phyloP scores from a whole-genome alignment of 1,140 invertebrate species.

The Cryptotermes secundus region DNA sequence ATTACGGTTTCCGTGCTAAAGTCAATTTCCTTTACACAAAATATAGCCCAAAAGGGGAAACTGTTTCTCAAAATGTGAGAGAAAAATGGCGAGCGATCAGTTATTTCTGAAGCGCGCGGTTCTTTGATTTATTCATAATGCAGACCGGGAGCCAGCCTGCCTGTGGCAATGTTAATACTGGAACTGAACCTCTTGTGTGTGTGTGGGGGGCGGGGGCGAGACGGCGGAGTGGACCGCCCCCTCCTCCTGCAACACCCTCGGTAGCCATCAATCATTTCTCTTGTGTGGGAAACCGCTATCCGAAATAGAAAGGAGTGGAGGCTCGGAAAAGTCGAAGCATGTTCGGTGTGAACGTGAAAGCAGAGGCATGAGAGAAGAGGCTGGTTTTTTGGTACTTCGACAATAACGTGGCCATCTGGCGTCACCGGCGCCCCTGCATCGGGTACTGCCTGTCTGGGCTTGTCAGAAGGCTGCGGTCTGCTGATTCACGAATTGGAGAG shows the following conservation, averaged over 20 bases:
- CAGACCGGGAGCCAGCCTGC: background rate
- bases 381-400: background rate
- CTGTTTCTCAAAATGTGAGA: background rate
- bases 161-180: constrained; percentile 1
- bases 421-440: background rate
- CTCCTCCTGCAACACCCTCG: background rate
- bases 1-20: too few species aligned
- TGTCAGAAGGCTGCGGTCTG: too few species aligned
- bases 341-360: background rate
- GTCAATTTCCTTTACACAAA: background rate
- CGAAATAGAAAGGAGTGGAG: background rate
- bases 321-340: too few species aligned
- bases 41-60: background rate
- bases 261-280: background rate
- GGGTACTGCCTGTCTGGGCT: too few species aligned
- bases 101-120: background rate
- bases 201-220: background rate
- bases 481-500: too few species aligned
- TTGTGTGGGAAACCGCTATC: background rate
- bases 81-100: background rate
- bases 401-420: background rate
- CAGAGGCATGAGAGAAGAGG: too few species aligned
- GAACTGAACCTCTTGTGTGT: background rate
- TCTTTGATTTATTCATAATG: constrained; percentile 2
- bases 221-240: too few species aligned